A percentile compares a stretch with the other conserved stretches of the same genome.
These are phyloP conservation scores for Phrynocephalus forsythii DNA, from an alignment of 2,797 vertebrate species.

Conservation along the genomic window DNA sequence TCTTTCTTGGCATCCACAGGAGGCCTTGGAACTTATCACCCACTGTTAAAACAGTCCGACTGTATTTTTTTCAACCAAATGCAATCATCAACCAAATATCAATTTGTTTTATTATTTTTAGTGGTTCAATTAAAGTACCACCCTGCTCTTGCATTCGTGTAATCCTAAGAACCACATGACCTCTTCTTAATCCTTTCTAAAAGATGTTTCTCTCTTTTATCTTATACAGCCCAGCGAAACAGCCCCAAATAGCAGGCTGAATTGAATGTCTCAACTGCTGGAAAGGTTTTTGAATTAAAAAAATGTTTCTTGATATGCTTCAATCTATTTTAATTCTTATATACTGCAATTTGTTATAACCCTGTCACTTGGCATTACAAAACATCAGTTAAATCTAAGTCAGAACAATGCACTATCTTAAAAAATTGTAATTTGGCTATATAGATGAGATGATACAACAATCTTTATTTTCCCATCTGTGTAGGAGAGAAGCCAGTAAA, in stretches of 20 bases:
- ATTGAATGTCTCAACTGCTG: not conserved
- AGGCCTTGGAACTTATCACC: not conserved
- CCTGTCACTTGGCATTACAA: constrained; percentile 11
- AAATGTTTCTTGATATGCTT: not conserved
- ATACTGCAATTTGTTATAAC: constrained; percentile 22
- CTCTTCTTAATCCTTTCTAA: too few relatives aligned
- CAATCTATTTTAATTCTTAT: constrained; percentile 22
- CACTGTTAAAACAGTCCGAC: too few relatives aligned
- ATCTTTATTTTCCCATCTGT: constrained; percentile 53
- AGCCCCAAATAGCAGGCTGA: constrained; percentile 1
- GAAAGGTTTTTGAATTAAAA: constrained; percentile 16
- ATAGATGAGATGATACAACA: constrained; percentile 60
- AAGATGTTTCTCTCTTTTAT: not conserved
- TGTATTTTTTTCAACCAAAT: too few relatives aligned
- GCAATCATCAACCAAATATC: too few relatives aligned
- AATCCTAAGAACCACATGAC: too few relatives aligned
- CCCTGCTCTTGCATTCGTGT: too few relatives aligned
- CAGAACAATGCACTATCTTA: constrained; percentile 48
- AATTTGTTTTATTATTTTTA: too few relatives aligned
- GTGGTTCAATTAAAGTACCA: too few relatives aligned
- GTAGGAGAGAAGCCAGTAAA: constrained; percentile 63
- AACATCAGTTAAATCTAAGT: constrained; percentile 47
- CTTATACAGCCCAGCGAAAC: too few relatives aligned
- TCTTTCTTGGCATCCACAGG: too few relatives aligned
- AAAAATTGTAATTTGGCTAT: constrained; percentile 58